A percentile compares a stretch with the other conserved stretches of the same genome.
phyloP scores from a whole-genome alignment of 2,888 invertebrate genomes.

The Hydraecia micacea region DNA sequence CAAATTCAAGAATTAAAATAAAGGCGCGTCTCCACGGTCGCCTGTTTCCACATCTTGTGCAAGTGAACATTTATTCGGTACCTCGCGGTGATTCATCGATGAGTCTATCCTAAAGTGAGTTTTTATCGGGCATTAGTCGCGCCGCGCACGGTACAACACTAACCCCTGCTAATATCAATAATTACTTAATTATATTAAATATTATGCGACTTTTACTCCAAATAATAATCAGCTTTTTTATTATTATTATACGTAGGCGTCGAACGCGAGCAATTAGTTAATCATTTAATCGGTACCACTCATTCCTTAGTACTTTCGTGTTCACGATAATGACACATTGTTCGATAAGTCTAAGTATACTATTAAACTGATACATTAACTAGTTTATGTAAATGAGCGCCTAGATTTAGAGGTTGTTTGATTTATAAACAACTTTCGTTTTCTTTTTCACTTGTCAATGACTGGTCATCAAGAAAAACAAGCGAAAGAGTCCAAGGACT shows the following conservation, averaged over 20 bases:
- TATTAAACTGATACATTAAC: slow-evolving; percentile 60
- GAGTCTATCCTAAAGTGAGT: slow-evolving; percentile 88
- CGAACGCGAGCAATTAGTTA: slow-evolving; percentile 43
- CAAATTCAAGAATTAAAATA: slow-evolving; percentile 13
- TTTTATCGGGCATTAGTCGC: slow-evolving; percentile 85
- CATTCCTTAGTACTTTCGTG: slow-evolving; percentile 39
- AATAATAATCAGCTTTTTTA: slow-evolving; percentile 43
- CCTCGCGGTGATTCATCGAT: slow-evolving; percentile 88
- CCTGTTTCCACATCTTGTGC: slow-evolving; percentile 84
- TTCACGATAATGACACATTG: slow-evolving; percentile 48
- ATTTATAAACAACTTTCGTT: slow-evolving; percentile 82
- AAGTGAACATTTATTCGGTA: slow-evolving; percentile 86
- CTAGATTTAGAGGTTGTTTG: slow-evolving; percentile 72
- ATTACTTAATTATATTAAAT: slow-evolving; percentile 24
- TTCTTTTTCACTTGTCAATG: slow-evolving; percentile 75
- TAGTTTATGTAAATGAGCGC: slow-evolving; percentile 72
- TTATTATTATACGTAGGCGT: slow-evolving; percentile 36
- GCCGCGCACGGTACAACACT: slow-evolving; percentile 59
- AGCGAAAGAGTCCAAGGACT: slow-evolving; percentile 80
- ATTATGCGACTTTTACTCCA: slow-evolving; percentile 35
- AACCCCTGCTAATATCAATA: slow-evolving; percentile 48
- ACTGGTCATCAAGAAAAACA: slow-evolving; percentile 69
- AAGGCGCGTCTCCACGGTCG: slow-evolving; percentile 74
- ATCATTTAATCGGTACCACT: slow-evolving; percentile 40
- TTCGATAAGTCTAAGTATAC: slow-evolving; percentile 30